phyloP scores from a whole-genome alignment of 2,888 invertebrate genomes.

The Euzophera pinguis region DNA sequence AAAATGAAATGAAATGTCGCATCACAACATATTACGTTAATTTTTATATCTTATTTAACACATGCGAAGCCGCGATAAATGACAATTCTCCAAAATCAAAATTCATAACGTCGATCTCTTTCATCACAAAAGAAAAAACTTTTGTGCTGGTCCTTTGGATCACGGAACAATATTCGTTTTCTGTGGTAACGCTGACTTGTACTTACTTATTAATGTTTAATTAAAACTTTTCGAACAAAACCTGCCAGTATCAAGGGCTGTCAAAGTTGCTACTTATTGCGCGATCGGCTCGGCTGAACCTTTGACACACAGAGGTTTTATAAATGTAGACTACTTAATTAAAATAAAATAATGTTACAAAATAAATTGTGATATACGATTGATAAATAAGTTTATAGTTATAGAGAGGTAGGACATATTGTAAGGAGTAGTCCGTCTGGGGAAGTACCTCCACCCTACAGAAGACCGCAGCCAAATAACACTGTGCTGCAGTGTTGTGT shows the following conservation, averaged over 20 bases:
- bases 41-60: too few species aligned
- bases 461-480: too few species aligned
- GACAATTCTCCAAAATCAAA: too few species aligned
- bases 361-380: too few species aligned
- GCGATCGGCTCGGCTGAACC: not conserved
- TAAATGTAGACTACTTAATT: not conserved
- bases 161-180: not conserved
- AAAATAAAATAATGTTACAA: not conserved
- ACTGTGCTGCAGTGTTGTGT: too few species aligned
- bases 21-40: too few species aligned
- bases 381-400: too few species aligned
- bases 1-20: too few species aligned
- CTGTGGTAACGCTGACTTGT: not conserved
- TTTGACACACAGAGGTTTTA: not conserved
- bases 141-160: not conserved
- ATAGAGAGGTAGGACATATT: too few species aligned
- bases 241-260: slow-evolving; percentile 11
- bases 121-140: not conserved
- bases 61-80: too few species aligned
- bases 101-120: not conserved
- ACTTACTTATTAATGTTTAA: slow-evolving; percentile 12
- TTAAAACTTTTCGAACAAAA: slow-evolving; percentile 11
- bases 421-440: too few species aligned
- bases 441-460: too few species aligned
- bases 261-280: slow-evolving; percentile 8